Evolutionary conservation across 2,888 invertebrate species (phyloP).

Genomic region (Diarsia mendica): DNA sequence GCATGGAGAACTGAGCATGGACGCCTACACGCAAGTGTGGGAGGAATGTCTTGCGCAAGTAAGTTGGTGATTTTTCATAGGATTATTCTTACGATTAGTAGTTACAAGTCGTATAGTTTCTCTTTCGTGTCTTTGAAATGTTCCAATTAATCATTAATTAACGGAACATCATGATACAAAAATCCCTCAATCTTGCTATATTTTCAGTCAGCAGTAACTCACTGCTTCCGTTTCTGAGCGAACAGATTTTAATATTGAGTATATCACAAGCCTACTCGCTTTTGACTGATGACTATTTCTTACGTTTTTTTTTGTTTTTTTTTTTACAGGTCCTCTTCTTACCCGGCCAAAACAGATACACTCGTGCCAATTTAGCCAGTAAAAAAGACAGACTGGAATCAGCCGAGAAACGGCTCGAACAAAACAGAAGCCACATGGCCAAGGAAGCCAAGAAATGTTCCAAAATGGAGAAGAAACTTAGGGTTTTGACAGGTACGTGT

Average conservation of each 20-base stretch:
- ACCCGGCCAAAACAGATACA: constrained; percentile 97
- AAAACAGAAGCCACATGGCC: constrained; percentile 98
- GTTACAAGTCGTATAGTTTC: not conserved
- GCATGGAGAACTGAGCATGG: constrained; percentile 97
- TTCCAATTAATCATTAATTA: not conserved
- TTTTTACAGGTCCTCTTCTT: constrained; percentile 95
- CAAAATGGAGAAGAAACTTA: constrained; percentile 99
- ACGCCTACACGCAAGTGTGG: constrained; percentile 98
- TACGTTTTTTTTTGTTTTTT: not conserved
- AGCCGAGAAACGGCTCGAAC: constrained; percentile 97
- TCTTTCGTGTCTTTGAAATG: not conserved
- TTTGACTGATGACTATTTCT: too few relatives aligned
- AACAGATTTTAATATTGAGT: not conserved
- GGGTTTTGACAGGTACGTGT: constrained; percentile 94
- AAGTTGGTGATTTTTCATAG: constrained; percentile 12
- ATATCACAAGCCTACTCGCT: too few relatives aligned
- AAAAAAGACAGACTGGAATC: constrained; percentile 99
- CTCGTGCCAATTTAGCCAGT: constrained; percentile 97
- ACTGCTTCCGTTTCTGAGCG: too few relatives aligned
- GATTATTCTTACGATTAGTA: not conserved
- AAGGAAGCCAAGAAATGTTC: constrained; percentile 98
- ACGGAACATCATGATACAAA: too few relatives aligned
- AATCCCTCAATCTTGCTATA: too few relatives aligned
- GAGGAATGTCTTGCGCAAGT: constrained; percentile 98
- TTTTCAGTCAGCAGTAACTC: too few relatives aligned